Evolutionary conservation across 2,888 invertebrate species (phyloP), one percentile per base, ranked within the genome.

Genomic region (Augochlorella aurata): DNA sequence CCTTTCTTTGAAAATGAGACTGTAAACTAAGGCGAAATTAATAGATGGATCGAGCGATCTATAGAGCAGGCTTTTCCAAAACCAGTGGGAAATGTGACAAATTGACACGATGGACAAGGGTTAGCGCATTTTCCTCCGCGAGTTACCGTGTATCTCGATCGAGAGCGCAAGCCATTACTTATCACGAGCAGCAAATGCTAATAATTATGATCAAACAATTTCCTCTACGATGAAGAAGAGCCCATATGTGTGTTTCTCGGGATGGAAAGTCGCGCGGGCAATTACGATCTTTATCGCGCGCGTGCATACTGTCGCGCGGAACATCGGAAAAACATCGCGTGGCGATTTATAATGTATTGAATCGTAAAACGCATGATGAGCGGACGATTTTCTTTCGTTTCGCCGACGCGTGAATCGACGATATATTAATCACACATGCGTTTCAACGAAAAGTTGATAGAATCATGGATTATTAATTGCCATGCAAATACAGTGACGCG

Each of bases 391-490:
- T 63, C 82, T 63, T 76, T 79, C 74, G 74, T 47, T 38, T 63
- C 67, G 38, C 61, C 54, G 73, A 73, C 72, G 74, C 77, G 66
- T 65, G 73, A 61, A 69, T 77, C 52, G 44, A 54, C 79, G 79
- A 81, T 79, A 84, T 79, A 83, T 87, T 85, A 87, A 87, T 87
- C 86, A 82, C 85, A 83, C 82, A 79, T 81, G 87, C 85, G 84
- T 84, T 87, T 87, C 85, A 82, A 79, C 85, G 78, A 79, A 81
- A 84, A 58, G 71, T 68, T 79, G 67, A 85, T 86, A 79, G 75
- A 78, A 78, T 79, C 82, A 74, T 78, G 80, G 77, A 79, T 82
- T 80, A 74, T 82, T 86, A 84, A 86, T 82, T 74, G 73, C 69
- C 74, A 77, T 82, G 77, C 80, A 77, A 84, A 83, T 81, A 76